phyloP scores from a whole-genome alignment of 2,888 invertebrate genomes.

The Callimorpha dominula region DNA sequence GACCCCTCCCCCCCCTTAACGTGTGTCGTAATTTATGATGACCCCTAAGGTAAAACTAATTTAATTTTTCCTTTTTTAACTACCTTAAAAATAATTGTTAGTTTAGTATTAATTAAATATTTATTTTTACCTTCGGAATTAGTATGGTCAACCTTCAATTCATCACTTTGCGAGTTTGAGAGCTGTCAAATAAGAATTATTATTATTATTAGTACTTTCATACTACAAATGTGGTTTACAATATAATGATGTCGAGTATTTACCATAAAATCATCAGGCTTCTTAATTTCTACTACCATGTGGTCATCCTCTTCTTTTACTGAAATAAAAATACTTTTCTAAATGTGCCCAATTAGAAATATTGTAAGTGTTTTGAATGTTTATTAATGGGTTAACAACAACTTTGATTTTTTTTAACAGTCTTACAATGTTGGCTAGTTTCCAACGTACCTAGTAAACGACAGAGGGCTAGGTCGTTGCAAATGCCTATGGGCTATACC shows the following conservation, averaged over 20 bases:
- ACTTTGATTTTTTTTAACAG: background rate
- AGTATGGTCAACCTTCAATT: slow-evolving; percentile 54
- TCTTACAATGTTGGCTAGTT: too few species aligned
- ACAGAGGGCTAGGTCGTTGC: too few species aligned
- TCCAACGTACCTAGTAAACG: too few species aligned
- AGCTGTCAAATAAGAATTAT: slow-evolving; percentile 50
- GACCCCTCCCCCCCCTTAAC: too few species aligned
- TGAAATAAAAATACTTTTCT: slow-evolving; percentile 55
- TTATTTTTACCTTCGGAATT: slow-evolving; percentile 63
- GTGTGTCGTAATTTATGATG: too few species aligned
- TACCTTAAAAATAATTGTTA: background rate
- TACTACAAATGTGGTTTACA: background rate
- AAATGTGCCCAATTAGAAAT: too few species aligned
- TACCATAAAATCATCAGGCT: slow-evolving; percentile 75
- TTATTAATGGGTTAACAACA: background rate
- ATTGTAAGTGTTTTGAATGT: background rate
- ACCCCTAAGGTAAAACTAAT: too few species aligned
- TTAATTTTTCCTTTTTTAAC: background rate
- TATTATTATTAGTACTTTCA: background rate
- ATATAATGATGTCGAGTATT: slow-evolving; percentile 36
- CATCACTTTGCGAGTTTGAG: slow-evolving; percentile 48
- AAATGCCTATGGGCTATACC: too few species aligned
- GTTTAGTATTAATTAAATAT: background rate
- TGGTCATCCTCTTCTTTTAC: slow-evolving; percentile 78
- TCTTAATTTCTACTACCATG: slow-evolving; percentile 81